Base-by-base conservation (phyloP, 2,797 vertebrate species). In the Cossypha heuglini region DNA sequence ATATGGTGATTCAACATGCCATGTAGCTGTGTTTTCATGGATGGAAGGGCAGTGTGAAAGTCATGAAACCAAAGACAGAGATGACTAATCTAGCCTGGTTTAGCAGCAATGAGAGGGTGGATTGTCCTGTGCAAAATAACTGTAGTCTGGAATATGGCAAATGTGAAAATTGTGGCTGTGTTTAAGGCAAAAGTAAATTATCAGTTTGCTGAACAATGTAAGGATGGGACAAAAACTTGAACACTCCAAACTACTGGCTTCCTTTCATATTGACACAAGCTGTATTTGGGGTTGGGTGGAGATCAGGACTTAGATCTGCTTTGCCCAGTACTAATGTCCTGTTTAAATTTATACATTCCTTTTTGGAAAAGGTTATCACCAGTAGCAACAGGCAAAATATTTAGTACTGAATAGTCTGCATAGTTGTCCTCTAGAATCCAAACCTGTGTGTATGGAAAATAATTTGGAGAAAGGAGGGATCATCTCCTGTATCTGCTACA, bases 301-400 rank as follows among this genome's bases (percentile, higher is more conserved):
- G 86, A 91, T 72, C 79, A 88, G 57, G 38, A 63, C 21, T 93
- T 84, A 88, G 46, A 62, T 45, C 46, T 93, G 37, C 68, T 95
- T 93, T 95, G 90, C 93, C 76, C 88, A 75, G 62, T 37, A 35
- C 62, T 78, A 78, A 83, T 51, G 72, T 91, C 78, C 72, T 75
- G 38, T 77, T 88, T 78, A 91, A 95, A 94, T 92, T 95, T 94
- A 78, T 88, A 69, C 9, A 4, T 40, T 94, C 22, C 16, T 94
- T 95, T 95, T 86, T 81, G 54, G 54, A 88, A 95, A 95, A 97
- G 91, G 94, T 96, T 96, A 93, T 97, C 90, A 90, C 96, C 66
- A 95, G 58, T 92, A 96, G 96, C 96, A 96, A 97, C 95, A 78
- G 76, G 76, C 49, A 95, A 94, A 97, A 97, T 95, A 96, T 97